These are phyloP conservation scores for Drosophila obscura DNA, from an alignment of 1,140 invertebrate species.

Conservation along the genomic window DNA sequence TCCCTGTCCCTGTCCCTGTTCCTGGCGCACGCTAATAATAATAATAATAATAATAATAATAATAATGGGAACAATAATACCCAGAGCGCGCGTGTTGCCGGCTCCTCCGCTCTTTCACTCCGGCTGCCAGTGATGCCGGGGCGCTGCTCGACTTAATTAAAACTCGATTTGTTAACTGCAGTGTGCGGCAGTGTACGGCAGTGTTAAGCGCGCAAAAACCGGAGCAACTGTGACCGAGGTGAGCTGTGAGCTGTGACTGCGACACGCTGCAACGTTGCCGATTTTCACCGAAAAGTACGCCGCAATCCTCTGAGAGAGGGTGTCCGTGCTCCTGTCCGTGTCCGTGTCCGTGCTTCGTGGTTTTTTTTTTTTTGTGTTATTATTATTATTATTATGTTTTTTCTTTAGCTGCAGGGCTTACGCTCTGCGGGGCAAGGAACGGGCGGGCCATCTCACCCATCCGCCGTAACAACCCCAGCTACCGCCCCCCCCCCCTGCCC, in stretches of 20 bases:
- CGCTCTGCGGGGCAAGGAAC: neutral
- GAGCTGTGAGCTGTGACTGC: conserved; percentile 11
- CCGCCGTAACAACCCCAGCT: neutral
- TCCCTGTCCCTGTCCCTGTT: too few species aligned
- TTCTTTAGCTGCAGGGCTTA: conserved; percentile 12
- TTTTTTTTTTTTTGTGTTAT: conserved; percentile 2
- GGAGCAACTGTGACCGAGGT: neutral
- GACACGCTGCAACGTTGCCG: conserved; percentile 27
- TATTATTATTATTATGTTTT: conserved; percentile 16
- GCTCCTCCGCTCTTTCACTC: neutral
- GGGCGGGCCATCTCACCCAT: neutral
- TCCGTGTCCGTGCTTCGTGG: neutral
- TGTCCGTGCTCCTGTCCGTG: too few species aligned
- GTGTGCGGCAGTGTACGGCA: too few species aligned
- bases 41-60: conserved; percentile 47
- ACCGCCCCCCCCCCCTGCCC: neutral
- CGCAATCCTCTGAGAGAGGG: too few species aligned
- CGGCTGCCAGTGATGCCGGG: conserved; percentile 30
- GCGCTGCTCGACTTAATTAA: conserved; percentile 46
- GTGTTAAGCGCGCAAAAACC: neutral
- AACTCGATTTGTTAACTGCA: conserved; percentile 58
- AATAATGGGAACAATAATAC: conserved; percentile 49
- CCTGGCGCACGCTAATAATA: conserved; percentile 40
- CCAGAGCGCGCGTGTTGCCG: conserved; percentile 40
- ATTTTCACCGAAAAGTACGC: conserved; percentile 7